Percentiles rank a stretch among this genome's conserved stretches.
phyloP scores from a whole-genome alignment of 1,140 invertebrate species.

The Hycleus phaleratus region DNA sequence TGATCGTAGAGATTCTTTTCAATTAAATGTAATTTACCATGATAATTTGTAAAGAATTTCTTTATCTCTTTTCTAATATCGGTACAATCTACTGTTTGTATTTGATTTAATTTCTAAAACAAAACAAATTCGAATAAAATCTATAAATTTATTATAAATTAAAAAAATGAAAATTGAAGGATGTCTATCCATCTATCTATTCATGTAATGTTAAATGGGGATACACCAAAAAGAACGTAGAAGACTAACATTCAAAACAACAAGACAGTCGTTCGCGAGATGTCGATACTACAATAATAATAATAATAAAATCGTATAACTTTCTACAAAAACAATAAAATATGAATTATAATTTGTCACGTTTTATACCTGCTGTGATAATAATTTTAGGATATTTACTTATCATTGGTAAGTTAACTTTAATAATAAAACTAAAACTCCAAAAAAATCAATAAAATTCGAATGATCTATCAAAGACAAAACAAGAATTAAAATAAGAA shows the following conservation, averaged over 20 bases:
- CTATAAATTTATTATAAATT: slow-evolving; percentile 6
- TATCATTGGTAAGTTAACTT: slow-evolving; percentile 25
- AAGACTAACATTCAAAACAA: not conserved
- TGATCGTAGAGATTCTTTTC: slow-evolving; percentile 2
- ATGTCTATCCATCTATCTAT: slow-evolving; percentile 8
- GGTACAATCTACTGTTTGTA: slow-evolving; percentile 4
- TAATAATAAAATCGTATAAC: slow-evolving; percentile 2
- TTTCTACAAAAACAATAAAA: slow-evolving; percentile 8
- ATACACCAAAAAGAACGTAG: not conserved
- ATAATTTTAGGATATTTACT: slow-evolving; percentile 33
- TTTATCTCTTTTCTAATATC: slow-evolving; percentile 12
- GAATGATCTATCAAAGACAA: not conserved
- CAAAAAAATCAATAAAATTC: not conserved
- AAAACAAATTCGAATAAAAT: not conserved
- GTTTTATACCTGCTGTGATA: slow-evolving; percentile 28
- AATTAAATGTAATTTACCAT: slow-evolving; percentile 17
- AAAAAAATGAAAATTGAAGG: not conserved
- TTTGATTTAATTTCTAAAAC: slow-evolving; percentile 15
- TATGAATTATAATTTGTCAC: slow-evolving; percentile 20
- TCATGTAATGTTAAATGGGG: not conserved
- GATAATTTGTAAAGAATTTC: slow-evolving; percentile 19
- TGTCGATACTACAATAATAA: slow-evolving; percentile 20
- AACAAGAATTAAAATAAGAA: not conserved
- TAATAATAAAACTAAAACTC: not conserved
- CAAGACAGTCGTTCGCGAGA: slow-evolving; percentile 20